phyloP scores from a whole-genome alignment of 1,140 invertebrate species.

The Drosophila kikkawai region DNA sequence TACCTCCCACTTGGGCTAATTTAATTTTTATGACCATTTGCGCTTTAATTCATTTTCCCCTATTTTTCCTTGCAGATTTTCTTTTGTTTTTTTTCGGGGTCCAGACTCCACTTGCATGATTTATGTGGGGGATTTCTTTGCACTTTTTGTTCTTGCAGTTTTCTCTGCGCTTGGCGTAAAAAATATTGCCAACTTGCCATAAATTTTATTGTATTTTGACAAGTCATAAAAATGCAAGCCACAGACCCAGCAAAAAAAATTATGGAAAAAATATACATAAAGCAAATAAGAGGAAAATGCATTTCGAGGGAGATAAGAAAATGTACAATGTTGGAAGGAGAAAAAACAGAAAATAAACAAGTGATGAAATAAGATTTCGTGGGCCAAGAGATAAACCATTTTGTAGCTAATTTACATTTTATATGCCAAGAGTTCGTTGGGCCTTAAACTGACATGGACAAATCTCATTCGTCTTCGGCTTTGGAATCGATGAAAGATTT shows the following conservation, averaged over 20 bases:
- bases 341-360: slow-evolving; percentile 8
- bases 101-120: slow-evolving; percentile 62
- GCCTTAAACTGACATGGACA: slow-evolving; percentile 50
- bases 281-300: slow-evolving; percentile 55
- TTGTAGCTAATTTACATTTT: slow-evolving; percentile 73
- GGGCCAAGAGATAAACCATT: slow-evolving; percentile 35
- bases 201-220: slow-evolving; percentile 79
- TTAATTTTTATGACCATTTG: slow-evolving; percentile 77
- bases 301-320: slow-evolving; percentile 52
- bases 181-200: slow-evolving; percentile 76
- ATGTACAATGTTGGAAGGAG: slow-evolving; percentile 9
- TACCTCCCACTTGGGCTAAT: slow-evolving; percentile 59
- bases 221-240: slow-evolving; percentile 80
- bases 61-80: slow-evolving; percentile 39
- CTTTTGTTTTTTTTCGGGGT: slow-evolving; percentile 34
- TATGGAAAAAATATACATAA: slow-evolving; percentile 33
- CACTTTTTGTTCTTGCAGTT: slow-evolving; percentile 39
- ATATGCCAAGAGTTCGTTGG: slow-evolving; percentile 39
- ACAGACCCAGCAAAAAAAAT: slow-evolving; percentile 39
- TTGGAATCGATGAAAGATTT: slow-evolving; percentile 58
- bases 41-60: slow-evolving; percentile 33
- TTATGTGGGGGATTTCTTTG: slow-evolving; percentile 67
- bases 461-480: slow-evolving; percentile 51
- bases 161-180: slow-evolving; percentile 68
- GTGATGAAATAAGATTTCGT: not conserved